Base-by-base conservation (phyloP, 1,140 invertebrate species). In the Mylabris phalerata region DNA sequence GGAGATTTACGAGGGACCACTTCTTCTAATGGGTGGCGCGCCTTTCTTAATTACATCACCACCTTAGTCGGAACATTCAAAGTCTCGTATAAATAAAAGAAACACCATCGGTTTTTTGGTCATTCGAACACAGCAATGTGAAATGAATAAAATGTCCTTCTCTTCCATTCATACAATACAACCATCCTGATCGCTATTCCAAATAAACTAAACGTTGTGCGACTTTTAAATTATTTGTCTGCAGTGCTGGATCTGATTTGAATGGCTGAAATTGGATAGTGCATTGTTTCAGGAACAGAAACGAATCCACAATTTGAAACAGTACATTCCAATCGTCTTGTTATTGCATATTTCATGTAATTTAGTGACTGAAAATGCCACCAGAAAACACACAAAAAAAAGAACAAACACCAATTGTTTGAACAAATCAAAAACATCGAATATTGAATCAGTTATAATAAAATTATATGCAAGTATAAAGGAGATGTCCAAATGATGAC, bases 21-120 rank as follows among this genome's bases (percentile, higher is more conserved):
- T 62, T 60, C 57, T 60, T 67, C 62, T 70, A 70, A 71, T 71
- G 68, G 70, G 68, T 71, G 70, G 68, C 68, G 63, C 58, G 68
- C 65, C 65, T 68, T 63, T 57, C 60, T 65, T 71, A 71, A 71
- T 71, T 71, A 70, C 67, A 68, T 68, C 69, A 70, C 61, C 69
- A 71, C 67, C 64, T 67, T 51, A 51, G 62, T 61, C 69, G 69
- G 69, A 62, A 69, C 67, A 68, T 59, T 67, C 67, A 71, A 71
- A 71, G 66, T 59, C 46, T 40, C 55, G 49, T 50, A 68, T 68
- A 67, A 70, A 67, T 70, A 67, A 70, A 67, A 67, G 66, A 68
- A 70, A 70, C 67, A 67, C 61, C 60, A 64, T 43, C 48, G 48
- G 49, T 61, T 66, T 66, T 60, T 60, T 59, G 55, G 43, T 55